Evolutionary conservation across 2,113 vertebrate genomes (phyloP).

Genomic region (Silurus glanis): DNA sequence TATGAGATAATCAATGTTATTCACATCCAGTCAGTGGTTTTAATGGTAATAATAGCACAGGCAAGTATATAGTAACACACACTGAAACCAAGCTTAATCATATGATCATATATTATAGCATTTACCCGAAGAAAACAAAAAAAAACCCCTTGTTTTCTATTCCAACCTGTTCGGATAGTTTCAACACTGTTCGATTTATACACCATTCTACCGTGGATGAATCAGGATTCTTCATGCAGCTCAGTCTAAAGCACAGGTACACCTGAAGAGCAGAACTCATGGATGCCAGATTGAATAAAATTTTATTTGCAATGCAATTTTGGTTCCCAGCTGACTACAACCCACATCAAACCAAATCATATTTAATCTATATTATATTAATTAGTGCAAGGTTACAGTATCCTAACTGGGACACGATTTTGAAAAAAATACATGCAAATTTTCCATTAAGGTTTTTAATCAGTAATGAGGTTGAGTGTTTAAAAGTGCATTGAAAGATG

Average conservation of each 20-base stretch:
- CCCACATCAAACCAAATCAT: neutral
- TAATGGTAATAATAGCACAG: neutral
- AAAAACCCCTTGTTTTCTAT: neutral
- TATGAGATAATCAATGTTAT: too few species aligned
- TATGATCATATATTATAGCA: neutral
- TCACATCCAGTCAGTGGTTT: too few species aligned
- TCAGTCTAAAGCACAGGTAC: neutral
- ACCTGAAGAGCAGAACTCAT: neutral
- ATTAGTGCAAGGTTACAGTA: constrained; percentile 24
- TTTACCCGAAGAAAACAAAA: too few species aligned
- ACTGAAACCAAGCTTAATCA: neutral
- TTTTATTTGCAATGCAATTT: neutral
- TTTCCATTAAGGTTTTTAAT: neutral
- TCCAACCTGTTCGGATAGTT: neutral
- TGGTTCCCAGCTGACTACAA: neutral
- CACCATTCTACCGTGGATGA: neutral
- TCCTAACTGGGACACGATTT: neutral
- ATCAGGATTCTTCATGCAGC: too few species aligned
- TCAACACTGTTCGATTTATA: neutral
- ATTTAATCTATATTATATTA: constrained; percentile 1
- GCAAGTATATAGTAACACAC: neutral
- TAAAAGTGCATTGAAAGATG: neutral
- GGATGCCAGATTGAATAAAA: neutral
- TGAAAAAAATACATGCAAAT: neutral
- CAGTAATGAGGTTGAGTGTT: neutral